phyloP scores from a whole-genome alignment of 2,113 vertebrate species.

The Erythrolamprus reginae region DNA sequence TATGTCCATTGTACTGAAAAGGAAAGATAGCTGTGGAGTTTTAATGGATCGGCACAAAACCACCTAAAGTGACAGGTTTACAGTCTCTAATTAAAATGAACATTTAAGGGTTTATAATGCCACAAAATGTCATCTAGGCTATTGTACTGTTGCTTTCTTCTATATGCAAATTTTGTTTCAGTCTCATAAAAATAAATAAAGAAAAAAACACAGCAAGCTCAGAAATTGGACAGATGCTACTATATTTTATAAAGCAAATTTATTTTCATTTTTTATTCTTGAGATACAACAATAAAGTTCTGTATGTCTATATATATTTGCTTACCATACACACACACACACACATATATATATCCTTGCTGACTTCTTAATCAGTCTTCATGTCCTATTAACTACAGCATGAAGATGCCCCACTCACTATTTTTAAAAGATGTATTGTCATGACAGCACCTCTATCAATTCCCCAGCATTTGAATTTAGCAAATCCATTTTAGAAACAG shows the following conservation, averaged over 20 bases:
- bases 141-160: background rate
- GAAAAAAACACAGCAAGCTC: background rate
- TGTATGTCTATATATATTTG: background rate
- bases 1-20: background rate
- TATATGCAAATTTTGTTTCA: background rate
- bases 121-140: background rate
- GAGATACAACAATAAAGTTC: background rate
- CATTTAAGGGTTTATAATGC: conserved; percentile 6
- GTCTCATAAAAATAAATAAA: background rate
- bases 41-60: background rate
- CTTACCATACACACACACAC: too few species aligned
- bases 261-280: background rate
- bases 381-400: background rate
- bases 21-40: background rate
- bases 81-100: background rate
- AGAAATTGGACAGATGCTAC: background rate
- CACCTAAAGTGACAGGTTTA: background rate
- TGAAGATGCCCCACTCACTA: background rate
- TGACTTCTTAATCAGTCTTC: background rate
- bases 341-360: background rate
- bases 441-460: background rate
- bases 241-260: background rate
- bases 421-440: background rate
- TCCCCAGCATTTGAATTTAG: background rate
- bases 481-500: background rate